Percentiles rank a stretch among this genome's conserved stretches.
Conservation (phyloP, 1,140 invertebrate species). For the Asbolus verrucosus region DNA sequence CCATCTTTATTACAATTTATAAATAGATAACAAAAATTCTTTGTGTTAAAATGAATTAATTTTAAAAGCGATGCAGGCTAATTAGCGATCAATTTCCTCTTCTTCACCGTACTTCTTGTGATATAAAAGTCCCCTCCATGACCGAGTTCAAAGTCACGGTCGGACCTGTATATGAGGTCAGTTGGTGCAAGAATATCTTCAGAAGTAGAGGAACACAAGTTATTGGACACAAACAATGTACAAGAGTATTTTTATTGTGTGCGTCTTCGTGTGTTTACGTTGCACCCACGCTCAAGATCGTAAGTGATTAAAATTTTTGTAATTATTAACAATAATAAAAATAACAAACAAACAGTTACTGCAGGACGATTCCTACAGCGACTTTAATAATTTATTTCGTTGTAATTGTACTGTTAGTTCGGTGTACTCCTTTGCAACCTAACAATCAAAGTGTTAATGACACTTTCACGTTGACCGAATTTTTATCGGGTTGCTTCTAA, state of each 20-base stretch:
- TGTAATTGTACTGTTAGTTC: constrained; percentile 35
- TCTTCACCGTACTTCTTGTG: not conserved
- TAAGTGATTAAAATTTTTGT: constrained; percentile 37
- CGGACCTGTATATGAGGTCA: constrained; percentile 45
- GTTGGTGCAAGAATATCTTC: constrained; percentile 48
- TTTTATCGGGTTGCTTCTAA: constrained; percentile 4
- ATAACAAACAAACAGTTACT: constrained; percentile 1
- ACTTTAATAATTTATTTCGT: too few species aligned
- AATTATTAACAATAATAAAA: too few species aligned
- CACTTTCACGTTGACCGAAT: constrained; percentile 34
- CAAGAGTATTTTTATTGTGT: constrained; percentile 14
- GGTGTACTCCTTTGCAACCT: not conserved
- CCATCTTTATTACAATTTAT: too few species aligned
- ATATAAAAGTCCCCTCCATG: constrained; percentile 44
- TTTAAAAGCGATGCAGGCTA: not conserved
- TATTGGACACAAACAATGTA: constrained; percentile 35
- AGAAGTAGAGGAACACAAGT: constrained; percentile 14
- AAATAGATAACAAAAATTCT: too few species aligned
- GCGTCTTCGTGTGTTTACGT: not conserved
- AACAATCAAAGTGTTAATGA: constrained; percentile 23
- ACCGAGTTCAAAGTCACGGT: constrained; percentile 49
- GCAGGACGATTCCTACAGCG: too few species aligned
- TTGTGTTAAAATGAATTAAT: too few species aligned
- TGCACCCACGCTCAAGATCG: constrained; percentile 20
- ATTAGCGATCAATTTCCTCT: not conserved